These are phyloP conservation scores for Sarcophaga carnaria DNA, from an alignment of 2,888 invertebrate genomes.

Conservation along the genomic window DNA sequence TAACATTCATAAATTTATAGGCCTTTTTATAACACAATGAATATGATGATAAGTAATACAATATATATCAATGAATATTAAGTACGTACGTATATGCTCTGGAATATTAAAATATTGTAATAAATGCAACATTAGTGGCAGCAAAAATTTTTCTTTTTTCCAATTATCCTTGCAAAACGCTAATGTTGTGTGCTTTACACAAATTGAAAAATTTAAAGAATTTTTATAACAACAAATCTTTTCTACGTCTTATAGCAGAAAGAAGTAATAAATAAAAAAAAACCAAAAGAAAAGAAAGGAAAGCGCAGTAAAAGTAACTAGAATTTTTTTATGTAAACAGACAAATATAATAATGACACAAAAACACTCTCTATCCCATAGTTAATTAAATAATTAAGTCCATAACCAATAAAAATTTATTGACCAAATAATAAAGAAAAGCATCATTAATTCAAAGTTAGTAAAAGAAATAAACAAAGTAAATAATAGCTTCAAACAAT, in stretches of 20 bases:
- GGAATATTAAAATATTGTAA: conserved; percentile 34
- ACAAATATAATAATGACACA: background rate
- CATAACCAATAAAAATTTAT: conserved; percentile 39
- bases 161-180: background rate
- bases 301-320: conserved; percentile 24
- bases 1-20: conserved; percentile 64
- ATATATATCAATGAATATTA: conserved; percentile 25
- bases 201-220: conserved; percentile 17
- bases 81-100: conserved; percentile 58
- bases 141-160: background rate
- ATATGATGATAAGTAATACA: conserved; percentile 36
- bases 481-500: conserved; percentile 31
- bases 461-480: background rate
- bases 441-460: conserved; percentile 29
- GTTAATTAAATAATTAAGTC: conserved; percentile 61
- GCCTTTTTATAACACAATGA: conserved; percentile 66
- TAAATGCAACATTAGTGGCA: conserved; percentile 12
- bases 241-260: conserved; percentile 36
- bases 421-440: conserved; percentile 24
- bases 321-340: conserved; percentile 31
- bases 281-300: background rate
- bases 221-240: conserved; percentile 39
- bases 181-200: conserved; percentile 33
- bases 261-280: background rate
- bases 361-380: conserved; percentile 52